Base-by-base conservation (phyloP, 1,140 invertebrate species). In the Acromyrmex echinatior region DNA sequence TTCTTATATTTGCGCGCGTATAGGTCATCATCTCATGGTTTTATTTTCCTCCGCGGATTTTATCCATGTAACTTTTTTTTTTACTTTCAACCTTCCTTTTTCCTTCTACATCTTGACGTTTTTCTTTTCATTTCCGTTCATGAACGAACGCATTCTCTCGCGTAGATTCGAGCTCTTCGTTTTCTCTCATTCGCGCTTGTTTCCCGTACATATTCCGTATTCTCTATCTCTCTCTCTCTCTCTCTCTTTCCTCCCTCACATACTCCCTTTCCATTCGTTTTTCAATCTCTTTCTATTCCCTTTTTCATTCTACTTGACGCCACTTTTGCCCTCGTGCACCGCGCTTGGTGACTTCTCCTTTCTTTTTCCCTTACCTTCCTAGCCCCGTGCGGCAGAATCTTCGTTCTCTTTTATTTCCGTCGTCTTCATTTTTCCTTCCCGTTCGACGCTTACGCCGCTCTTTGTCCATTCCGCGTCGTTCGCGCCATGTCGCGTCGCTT, bases 261-360 rank as follows among this genome's bases (percentile, higher is more conserved):
- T 14, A 7, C 28, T 31, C 28, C 0, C 62, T 65, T 65, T 18
- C 28, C 12, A 60, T 16, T 18, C 58, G 86, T 88, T 68, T 74
- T 86, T 79, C 74, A 77, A 77, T 88, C 78, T 78, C 45, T 53
- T 35, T 49, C 49, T 39, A 6, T 56, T 71, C 21, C 0, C n/a
- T 51, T 79, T 86, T 86, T 58, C 60, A 82, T 76, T 88, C 45
- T 88, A 74, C 77, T 89, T 79, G 87, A 86, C 68, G 84, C 77
- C 31, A 66, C 80, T 79, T 51, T 80, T 74, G 56, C 25, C 18
- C 70, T 84, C 70, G 25, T 63, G 16, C 80, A 63, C 51, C 51
- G 12, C 10, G 70, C 39, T 21, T n/a, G 12, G 73, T 66, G 82
- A 77, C 51, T 68, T 56, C 25, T 79, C 6, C 9, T 16, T 9